A percentile compares a stretch with the other conserved stretches of the same genome.
phyloP scores from a whole-genome alignment of 2,113 vertebrate genomes.

The Neodon shergylaensis region DNA sequence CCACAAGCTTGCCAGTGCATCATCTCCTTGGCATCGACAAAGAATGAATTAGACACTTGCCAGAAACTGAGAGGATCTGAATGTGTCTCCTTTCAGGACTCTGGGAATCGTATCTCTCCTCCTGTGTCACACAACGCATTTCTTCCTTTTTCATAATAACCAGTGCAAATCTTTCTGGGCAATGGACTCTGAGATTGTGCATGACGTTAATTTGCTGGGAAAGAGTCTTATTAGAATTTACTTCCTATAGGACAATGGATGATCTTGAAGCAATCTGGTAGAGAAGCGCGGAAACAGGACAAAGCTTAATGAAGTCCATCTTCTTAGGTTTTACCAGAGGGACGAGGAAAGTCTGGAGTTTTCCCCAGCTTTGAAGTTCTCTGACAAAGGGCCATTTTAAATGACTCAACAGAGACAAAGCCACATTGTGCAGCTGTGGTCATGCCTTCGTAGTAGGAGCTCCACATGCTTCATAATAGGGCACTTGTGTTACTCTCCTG shows the following conservation, averaged over 20 bases:
- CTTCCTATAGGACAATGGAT: slow-evolving; percentile 46
- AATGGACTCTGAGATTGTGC: not conserved
- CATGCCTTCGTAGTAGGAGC: not conserved
- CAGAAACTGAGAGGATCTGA: not conserved
- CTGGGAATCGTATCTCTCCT: not conserved
- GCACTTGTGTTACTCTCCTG: not conserved
- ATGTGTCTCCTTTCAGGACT: not conserved
- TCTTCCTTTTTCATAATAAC: slow-evolving; percentile 16
- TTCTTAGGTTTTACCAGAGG: slow-evolving; percentile 32
- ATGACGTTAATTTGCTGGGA: slow-evolving; percentile 6
- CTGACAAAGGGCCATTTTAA: slow-evolving; percentile 31
- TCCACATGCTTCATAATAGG: not conserved
- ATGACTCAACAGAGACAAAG: slow-evolving; percentile 22
- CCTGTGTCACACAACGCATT: not conserved
- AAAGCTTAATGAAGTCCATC: slow-evolving; percentile 11
- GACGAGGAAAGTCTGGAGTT: not conserved
- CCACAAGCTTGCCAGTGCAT: not conserved
- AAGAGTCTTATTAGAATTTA: slow-evolving; percentile 38
- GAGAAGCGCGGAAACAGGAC: not conserved
- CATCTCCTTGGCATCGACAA: not conserved
- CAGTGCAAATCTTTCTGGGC: slow-evolving; percentile 33
- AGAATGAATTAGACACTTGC: not conserved
- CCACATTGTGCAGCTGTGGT: not conserved
- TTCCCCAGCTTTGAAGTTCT: slow-evolving; percentile 46
- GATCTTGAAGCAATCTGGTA: not conserved